Evolutionary conservation across 23 tunicate species (phyloP), one percentile per base, ranked within the genome.

Genomic region (Halocynthia aurantium): DNA sequence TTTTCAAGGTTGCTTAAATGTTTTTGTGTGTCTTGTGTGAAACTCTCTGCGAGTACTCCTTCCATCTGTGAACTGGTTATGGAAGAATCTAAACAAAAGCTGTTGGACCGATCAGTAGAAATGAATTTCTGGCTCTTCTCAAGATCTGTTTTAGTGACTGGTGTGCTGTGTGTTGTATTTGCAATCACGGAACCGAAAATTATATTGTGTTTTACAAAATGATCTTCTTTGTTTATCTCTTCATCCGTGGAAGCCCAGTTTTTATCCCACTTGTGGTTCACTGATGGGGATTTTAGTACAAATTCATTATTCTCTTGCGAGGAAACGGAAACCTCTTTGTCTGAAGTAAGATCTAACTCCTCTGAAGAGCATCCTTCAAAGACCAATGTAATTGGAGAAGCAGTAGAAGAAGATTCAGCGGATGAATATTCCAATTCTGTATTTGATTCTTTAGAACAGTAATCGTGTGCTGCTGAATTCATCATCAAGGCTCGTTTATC

Each of bases 51-150:
- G 13, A 84, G 49, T 5, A 83, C 22, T 22, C 70, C 83, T 51
- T 72, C 75, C 40, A 84, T 21, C 51, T 77, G 88, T 8, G 88
- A 74, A 51, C 70, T 83, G 15, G 88, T 77, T 8, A 84, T 19
- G 10, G 88, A 84, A 10, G 81, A 62, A 31, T 50, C 17, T 15
- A 60, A 31, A 31, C 44, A 31, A 1, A 31, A 31, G 44, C 44
- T 31, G 44, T 31, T 31, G 4, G 44, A 31, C 4, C 44, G 44
- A 31, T 31, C 4, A 31, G 44, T 4, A 31, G 44, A 31, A 4
- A 31, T 31, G 44, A 31, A 31, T 31, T 31, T 31, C 44, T 0
- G 44, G 44, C 44, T 31, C 44, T 31, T 31, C 44, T 4, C 4
- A 31, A 31, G 44, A 31, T 31, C 63, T n/a, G 15, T 58, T 58